Base-by-base conservation (phyloP, 1,140 invertebrate genomes). In the Metopolophium dirhodum region DNA sequence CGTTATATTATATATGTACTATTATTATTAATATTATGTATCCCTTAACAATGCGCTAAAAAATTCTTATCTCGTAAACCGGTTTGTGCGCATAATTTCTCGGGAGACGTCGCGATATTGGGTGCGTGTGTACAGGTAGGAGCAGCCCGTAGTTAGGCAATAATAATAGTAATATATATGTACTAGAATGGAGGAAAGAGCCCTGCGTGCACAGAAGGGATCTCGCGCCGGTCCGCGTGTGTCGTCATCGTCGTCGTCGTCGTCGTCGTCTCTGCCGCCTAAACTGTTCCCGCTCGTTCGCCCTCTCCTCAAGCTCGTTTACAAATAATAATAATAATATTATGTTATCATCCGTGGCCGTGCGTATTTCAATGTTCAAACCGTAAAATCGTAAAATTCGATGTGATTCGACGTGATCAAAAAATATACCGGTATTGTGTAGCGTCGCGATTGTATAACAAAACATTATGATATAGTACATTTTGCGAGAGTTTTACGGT, bases 61-160 rank as follows among this genome's bases (percentile, higher is more conserved):
- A 83, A 86, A 51, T 85, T 57, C 91, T 93, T 93, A 93, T 93
- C 91, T 93, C 47, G 82, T 30, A 92, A 93, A 93, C 91, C 91
- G 91, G 91, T 93, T 93, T 93, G 2, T 23, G 77, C 4, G 91
- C 91, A 93, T 93, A 86, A 93, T 85, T 93, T 93, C 61, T 7
- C 30, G 54, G 89, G 37, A 37, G 54, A 45, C 37, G 51, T 57
- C 37, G 49, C 88, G 30, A 89, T 88, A 51, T 88, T n/a, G 82
- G n/a, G 82, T 83, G n/a, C 82, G 61, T n/a, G 61, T n/a, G n/a
- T n/a, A 77, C 61, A 77, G 30, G 61, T 77, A 77, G 30, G 30
- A 77, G 61, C n/a, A 77, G 61, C 61, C 61, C 14, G 61, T 14
- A 77, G 14, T 77, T 77, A 20, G 30, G 61, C n/a, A 77, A 77